Evolutionary conservation across 1,140 invertebrate species (phyloP).

Genomic region (Drosophila orena): DNA sequence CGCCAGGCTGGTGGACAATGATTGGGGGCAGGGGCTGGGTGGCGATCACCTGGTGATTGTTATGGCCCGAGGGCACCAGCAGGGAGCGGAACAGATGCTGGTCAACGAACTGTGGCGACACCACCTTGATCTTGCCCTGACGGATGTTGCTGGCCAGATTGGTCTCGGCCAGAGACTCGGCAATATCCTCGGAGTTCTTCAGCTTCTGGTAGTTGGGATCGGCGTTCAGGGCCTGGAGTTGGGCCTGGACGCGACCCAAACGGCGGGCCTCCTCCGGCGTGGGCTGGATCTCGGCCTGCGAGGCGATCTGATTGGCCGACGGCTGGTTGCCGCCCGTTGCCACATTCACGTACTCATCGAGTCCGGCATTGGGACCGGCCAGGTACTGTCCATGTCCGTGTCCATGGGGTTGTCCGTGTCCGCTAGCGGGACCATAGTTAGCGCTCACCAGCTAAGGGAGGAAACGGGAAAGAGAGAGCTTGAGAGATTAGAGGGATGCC

Average conservation of each 20-base stretch:
- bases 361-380: conserved; percentile 52
- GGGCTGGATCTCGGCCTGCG: conserved; percentile 71
- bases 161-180: conserved; percentile 73
- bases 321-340: conserved; percentile 65
- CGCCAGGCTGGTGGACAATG: conserved; percentile 78
- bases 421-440: conserved; percentile 58
- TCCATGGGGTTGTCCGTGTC: conserved; percentile 17
- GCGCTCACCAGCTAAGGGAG: conserved; percentile 64
- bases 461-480: conserved; percentile 1
- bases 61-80: conserved; percentile 76
- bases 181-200: conserved; percentile 81
- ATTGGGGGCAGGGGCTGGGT: conserved; percentile 80
- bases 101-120: conserved; percentile 77
- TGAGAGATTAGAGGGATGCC: conserved; percentile 4
- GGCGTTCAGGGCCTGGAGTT: conserved; percentile 73
- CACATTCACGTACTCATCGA: conserved; percentile 77
- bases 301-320: conserved; percentile 65
- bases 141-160: conserved; percentile 80
- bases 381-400: conserved; percentile 41
- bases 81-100: conserved; percentile 78
- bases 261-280: conserved; percentile 69
- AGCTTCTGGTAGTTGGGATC: conserved; percentile 77
- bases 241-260: conserved; percentile 72
- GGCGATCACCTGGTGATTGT: conserved; percentile 80
- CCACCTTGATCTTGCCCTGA: conserved; percentile 80